These are phyloP conservation scores for Tamandua tetradactyla DNA, from an alignment of 2,797 vertebrate species.

Conservation along the genomic window DNA sequence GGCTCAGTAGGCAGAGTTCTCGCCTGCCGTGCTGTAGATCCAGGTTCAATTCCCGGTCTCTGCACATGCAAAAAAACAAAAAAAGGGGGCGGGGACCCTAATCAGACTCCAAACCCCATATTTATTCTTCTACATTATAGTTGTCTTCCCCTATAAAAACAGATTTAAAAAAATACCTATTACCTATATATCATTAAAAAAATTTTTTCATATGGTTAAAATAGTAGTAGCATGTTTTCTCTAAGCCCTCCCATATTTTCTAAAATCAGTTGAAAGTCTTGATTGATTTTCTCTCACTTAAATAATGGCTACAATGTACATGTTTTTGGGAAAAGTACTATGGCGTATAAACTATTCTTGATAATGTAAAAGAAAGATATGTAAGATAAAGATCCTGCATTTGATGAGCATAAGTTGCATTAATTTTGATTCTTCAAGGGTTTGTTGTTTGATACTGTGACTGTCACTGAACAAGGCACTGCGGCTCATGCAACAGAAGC, in stretches of 20 bases:
- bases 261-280: background rate
- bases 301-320: background rate
- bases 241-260: background rate
- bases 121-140: background rate
- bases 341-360: background rate
- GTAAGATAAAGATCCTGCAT: background rate
- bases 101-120: background rate
- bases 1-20: too few relatives aligned
- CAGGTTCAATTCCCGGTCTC: too few relatives aligned
- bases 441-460: background rate
- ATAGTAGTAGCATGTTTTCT: background rate
- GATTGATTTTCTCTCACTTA: background rate
- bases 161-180: background rate
- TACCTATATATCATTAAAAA: background rate
- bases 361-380: background rate
- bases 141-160: background rate
- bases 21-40: too few relatives aligned
- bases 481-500: background rate
- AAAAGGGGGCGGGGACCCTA: too few relatives aligned
- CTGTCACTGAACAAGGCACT: background rate
- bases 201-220: background rate
- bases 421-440: background rate
- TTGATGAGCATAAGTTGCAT: background rate
- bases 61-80: too few relatives aligned
- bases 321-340: background rate